phyloP scores from a whole-genome alignment of 2,888 invertebrate genomes.

The Ophion obscuratus region DNA sequence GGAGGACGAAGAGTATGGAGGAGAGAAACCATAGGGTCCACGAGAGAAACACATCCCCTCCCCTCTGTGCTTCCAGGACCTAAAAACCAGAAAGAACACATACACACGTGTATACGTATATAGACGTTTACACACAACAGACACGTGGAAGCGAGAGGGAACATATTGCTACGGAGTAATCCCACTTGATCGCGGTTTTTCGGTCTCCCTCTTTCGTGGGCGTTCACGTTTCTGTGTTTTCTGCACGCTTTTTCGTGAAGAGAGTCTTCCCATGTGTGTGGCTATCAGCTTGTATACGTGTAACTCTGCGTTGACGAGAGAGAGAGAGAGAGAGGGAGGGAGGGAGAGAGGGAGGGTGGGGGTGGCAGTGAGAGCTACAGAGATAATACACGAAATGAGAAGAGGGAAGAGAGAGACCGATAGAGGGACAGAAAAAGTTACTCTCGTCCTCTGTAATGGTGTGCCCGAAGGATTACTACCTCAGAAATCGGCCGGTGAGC shows the following conservation, averaged over 20 bases:
- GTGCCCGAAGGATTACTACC: constrained; percentile 81
- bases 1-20: constrained; percentile 55
- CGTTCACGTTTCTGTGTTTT: constrained; percentile 66
- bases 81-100: constrained; percentile 3
- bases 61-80: constrained; percentile 31
- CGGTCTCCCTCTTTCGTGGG: constrained; percentile 73
- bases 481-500: constrained; percentile 74
- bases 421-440: neutral
- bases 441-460: constrained; percentile 72
- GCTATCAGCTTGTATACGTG: constrained; percentile 51
- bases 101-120: neutral
- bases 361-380: too few species aligned
- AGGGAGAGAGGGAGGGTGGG: neutral
- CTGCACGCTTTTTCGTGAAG: constrained; percentile 45
- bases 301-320: constrained; percentile 28
- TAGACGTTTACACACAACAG: constrained; percentile 15
- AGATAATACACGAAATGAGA: neutral
- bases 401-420: neutral
- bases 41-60: constrained; percentile 43
- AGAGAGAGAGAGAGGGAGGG: constrained; percentile 10
- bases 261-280: constrained; percentile 51
- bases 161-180: constrained; percentile 82
- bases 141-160: constrained; percentile 73
- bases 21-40: constrained; percentile 53
- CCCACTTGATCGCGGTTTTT: constrained; percentile 83